Evolutionary conservation across 2,113 vertebrate genomes (phyloP).

Genomic region (Glareola pratincola): DNA sequence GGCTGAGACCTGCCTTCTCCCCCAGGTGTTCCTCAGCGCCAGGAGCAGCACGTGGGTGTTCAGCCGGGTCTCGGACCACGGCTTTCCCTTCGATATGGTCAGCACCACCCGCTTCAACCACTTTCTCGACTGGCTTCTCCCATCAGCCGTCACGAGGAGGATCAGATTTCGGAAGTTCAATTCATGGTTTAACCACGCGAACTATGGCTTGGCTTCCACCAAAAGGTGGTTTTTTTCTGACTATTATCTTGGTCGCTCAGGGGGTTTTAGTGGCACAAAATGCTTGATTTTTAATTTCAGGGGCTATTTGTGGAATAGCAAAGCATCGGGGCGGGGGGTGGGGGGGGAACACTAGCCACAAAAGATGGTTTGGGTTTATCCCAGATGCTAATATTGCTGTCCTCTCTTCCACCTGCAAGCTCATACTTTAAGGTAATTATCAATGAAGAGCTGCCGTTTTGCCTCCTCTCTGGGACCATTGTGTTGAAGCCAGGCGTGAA

Average conservation of each 20-base stretch:
- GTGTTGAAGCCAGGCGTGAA: conserved; percentile 77
- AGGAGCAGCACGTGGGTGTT: conserved; percentile 79
- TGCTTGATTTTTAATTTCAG: not conserved
- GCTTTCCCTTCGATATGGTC: conserved; percentile 78
- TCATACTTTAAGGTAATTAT: conserved; percentile 57
- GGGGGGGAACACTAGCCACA: not conserved
- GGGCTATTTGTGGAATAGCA: not conserved
- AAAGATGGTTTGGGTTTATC: rapidly evolving
- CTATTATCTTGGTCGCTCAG: not conserved
- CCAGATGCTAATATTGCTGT: not conserved
- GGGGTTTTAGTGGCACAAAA: not conserved
- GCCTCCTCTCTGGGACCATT: conserved; percentile 81
- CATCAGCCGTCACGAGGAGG: conserved; percentile 70
- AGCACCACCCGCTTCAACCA: conserved; percentile 71
- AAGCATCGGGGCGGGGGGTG: too few relatives aligned
- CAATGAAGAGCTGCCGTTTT: conserved; percentile 80
- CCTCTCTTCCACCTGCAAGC: conserved; percentile 43
- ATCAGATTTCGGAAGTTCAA: conserved; percentile 70
- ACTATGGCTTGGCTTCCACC: conserved; percentile 81
- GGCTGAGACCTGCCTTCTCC: not conserved
- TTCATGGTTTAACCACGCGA: conserved; percentile 79
- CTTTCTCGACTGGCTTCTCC: conserved; percentile 72
- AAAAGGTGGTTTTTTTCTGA: conserved; percentile 74
- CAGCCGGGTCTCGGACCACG: conserved; percentile 71
- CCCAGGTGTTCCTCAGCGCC: conserved; percentile 82